Evolutionary conservation across 2,797 vertebrate genomes (phyloP).

Genomic region (Phalloptychus januarius): DNA sequence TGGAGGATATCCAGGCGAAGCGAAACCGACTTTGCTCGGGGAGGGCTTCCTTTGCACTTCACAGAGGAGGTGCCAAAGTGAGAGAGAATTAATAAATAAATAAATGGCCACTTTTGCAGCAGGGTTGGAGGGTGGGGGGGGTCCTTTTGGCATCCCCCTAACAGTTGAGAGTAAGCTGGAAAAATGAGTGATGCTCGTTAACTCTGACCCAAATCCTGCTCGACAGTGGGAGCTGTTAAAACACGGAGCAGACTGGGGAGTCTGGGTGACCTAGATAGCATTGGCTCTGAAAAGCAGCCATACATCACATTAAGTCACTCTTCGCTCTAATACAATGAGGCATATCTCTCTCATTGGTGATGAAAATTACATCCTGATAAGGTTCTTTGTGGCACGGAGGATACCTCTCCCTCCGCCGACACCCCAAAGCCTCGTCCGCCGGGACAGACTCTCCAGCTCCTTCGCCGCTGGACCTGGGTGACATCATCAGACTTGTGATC

Average conservation of each 20-base stretch:
- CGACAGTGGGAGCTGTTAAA: slow-evolving; percentile 81
- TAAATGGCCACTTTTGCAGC: slow-evolving; percentile 67
- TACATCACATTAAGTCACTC: slow-evolving; percentile 79
- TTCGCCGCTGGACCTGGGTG: slow-evolving; percentile 29
- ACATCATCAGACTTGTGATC: slow-evolving; percentile 57
- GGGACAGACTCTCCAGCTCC: slow-evolving; percentile 32
- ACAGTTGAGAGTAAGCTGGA: slow-evolving; percentile 52
- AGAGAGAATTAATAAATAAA: slow-evolving; percentile 73
- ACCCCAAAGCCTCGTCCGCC: slow-evolving; percentile 17
- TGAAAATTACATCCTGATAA: slow-evolving; percentile 75
- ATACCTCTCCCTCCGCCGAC: slow-evolving; percentile 49
- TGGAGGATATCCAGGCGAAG: slow-evolving; percentile 39
- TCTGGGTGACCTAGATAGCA: slow-evolving; percentile 83
- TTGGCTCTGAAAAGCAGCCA: slow-evolving; percentile 72
- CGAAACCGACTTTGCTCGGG: slow-evolving; percentile 52
- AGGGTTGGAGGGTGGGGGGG: slow-evolving; percentile 45
- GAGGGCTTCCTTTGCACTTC: slow-evolving; percentile 46
- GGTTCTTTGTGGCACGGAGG: slow-evolving; percentile 68
- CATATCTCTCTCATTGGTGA: slow-evolving; percentile 65
- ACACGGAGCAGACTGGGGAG: slow-evolving; percentile 79
- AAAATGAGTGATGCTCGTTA: slow-evolving; percentile 75
- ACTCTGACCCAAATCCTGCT: slow-evolving; percentile 84
- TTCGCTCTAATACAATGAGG: slow-evolving; percentile 69
- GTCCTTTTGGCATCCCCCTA: slow-evolving; percentile 55
- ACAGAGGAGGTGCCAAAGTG: slow-evolving; percentile 50